Evolutionary conservation across 2,888 invertebrate species (phyloP).

Genomic region (Meganola albula): DNA sequence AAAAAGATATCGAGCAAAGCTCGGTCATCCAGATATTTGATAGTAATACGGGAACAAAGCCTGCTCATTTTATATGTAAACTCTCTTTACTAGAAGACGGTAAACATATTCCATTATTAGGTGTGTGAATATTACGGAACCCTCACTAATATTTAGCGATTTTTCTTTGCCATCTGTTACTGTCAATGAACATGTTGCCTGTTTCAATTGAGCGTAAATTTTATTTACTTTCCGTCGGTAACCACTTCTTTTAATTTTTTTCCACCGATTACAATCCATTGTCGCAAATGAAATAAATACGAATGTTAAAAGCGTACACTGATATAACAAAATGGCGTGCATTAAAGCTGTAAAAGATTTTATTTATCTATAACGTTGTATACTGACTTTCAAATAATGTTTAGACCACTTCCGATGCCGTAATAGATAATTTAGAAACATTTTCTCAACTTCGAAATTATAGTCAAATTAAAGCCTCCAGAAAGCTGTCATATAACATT

Average conservation of each 20-base stretch:
- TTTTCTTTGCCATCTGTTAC: conserved; percentile 4
- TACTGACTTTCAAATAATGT: conserved; percentile 4
- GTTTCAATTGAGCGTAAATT: too few species aligned
- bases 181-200: conserved; percentile 1
- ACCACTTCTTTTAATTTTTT: too few species aligned
- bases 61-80: too few species aligned
- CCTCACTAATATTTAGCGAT: conserved; percentile 5
- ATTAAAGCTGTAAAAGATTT: background rate
- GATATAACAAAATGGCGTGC: background rate
- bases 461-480: conserved; percentile 4
- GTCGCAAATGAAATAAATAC: too few species aligned
- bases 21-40: too few species aligned
- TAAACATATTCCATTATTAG: conserved; percentile 3
- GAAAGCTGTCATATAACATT: conserved; percentile 5
- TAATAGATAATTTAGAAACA: conserved; percentile 5
- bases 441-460: conserved; percentile 5
- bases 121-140: conserved; percentile 6
- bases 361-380: conserved; percentile 4
- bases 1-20: too few species aligned
- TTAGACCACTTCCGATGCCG: conserved; percentile 5
- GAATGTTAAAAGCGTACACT: too few species aligned
- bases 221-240: too few species aligned
- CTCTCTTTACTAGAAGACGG: conserved; percentile 1
- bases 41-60: background rate
- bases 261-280: too few species aligned